Percentiles rank a stretch among this genome's conserved stretches.
Evolutionary conservation across 53 echinoderm and acorn worm genomes (phyloP).

Genomic region (Temnopleurus reevesii): DNA sequence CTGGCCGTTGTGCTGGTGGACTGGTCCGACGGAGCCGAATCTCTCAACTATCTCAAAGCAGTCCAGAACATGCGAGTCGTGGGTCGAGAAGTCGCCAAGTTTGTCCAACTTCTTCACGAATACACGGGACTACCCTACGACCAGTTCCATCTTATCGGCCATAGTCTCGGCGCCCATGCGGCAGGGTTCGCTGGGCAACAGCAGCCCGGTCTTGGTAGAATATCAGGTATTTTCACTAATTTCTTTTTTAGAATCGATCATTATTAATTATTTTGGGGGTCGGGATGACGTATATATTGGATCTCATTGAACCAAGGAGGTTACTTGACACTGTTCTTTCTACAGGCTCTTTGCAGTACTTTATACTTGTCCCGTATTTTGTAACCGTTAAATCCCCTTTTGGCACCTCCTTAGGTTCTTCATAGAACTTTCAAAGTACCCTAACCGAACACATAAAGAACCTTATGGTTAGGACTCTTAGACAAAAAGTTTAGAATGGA

Average conservation of each 20-base stretch:
- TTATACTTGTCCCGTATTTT: too few relatives aligned
- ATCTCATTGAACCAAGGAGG: too few relatives aligned
- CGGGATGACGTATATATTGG: too few relatives aligned
- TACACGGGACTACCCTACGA: slow-evolving; percentile 38
- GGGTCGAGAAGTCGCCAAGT: slow-evolving; percentile 71
- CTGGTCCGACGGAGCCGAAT: slow-evolving; percentile 87
- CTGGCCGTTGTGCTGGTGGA: slow-evolving; percentile 75
- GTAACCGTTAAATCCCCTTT: too few relatives aligned
- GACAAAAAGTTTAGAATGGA: too few relatives aligned
- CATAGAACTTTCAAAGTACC: too few relatives aligned
- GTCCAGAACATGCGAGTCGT: slow-evolving; percentile 93
- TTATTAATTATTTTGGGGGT: neutral
- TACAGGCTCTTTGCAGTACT: too few relatives aligned
- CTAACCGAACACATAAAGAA: too few relatives aligned
- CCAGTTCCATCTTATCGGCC: slow-evolving; percentile 81
- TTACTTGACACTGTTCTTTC: too few relatives aligned
- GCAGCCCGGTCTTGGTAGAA: slow-evolving; percentile 78
- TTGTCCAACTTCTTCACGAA: slow-evolving; percentile 59
- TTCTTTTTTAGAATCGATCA: too few relatives aligned
- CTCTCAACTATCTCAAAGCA: slow-evolving; percentile 83
- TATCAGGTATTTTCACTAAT: slow-evolving; percentile 73
- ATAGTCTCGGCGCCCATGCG: slow-evolving; percentile 90
- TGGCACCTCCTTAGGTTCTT: too few relatives aligned
- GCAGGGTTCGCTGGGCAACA: slow-evolving; percentile 89
- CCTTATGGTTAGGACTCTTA: too few relatives aligned